Base-by-base conservation (phyloP, 92 coral and sea anemone species). In the Phenganax stokvisi region DNA sequence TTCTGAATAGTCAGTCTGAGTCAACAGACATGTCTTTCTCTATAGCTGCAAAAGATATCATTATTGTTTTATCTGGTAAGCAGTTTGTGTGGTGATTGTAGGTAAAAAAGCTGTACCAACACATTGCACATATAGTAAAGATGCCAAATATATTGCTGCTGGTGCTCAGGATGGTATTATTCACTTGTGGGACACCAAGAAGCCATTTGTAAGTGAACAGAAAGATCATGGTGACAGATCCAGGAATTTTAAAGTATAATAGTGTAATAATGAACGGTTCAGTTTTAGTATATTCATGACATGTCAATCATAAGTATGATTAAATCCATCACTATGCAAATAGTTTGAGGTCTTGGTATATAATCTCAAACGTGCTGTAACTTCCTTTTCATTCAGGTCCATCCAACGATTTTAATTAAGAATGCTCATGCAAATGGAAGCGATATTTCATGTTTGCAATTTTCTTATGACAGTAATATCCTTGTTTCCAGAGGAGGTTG, bases 81-180 rank as follows among this genome's bases (percentile, higher is more conserved):
- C 11, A 65, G 3, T 65, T 17, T 11, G 10, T 65, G 10, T 44
- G 0, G 2, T 65, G 71, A 17, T 65, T 75, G n/a, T 56, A 75
- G 98, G 97, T 28, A 92, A 96, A 79, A 92, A 92, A 88, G 88
- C 99, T 16, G 84, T 91, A 30, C 99, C 99, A 2, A 92, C 99
- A 3, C 87, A 86, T 47, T 92, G 99, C 84, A 85, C 93, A 51
- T 96, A 86, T 77, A 92, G 97, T 44, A 87, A 84, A 73, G 97
- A 96, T 87, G 99, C 92, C 11, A 89, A 87, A 72, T 86, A 86
- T 69, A 92, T 92, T 16, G 93, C 86, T 6, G 97, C 92, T 12
- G 99, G 89, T 10, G 89, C 91, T 47, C 97, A 96, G 99, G 99
- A 96, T 86, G 99, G 99, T 12, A 90, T 97, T 8, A 92, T 96